A percentile compares a stretch with the other conserved stretches of the same genome.
Conservation (phyloP, 2,797 vertebrate genomes). For the Coluber constrictor region DNA sequence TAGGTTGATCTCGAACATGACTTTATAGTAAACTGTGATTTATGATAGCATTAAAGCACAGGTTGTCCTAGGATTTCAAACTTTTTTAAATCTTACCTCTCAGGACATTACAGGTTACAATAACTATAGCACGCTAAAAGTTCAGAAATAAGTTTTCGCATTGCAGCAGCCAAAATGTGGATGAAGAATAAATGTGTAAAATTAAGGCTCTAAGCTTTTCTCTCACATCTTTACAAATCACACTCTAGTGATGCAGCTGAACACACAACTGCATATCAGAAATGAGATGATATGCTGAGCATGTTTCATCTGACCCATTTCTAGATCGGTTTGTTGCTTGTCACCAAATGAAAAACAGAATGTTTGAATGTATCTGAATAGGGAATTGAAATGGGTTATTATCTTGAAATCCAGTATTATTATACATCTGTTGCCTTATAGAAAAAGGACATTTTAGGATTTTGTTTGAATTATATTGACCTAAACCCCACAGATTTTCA, state of each 20-base stretch:
- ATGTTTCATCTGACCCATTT: not conserved
- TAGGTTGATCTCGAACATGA: not conserved
- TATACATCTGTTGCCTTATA: not conserved
- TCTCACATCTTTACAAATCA: not conserved
- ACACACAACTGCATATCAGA: not conserved
- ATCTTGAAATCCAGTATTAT: not conserved
- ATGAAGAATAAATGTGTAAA: not conserved
- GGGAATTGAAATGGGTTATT: not conserved
- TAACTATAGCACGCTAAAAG: not conserved
- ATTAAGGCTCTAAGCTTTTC: not conserved
- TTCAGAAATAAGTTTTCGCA: not conserved
- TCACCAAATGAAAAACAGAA: not conserved
- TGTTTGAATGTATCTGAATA: not conserved
- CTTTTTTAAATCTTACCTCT: not conserved
- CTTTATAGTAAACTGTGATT: not conserved
- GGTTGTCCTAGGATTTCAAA: not conserved
- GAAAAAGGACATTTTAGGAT: not conserved
- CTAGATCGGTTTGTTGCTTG: not conserved
- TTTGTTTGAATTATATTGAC: not conserved
- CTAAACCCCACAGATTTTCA: not conserved
- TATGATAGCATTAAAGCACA: not conserved
- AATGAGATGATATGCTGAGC: not conserved
- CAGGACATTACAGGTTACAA: not conserved
- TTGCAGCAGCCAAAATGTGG: not conserved
- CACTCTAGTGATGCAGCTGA: not conserved